These are phyloP conservation scores for Circaetus cinerascens DNA, from an alignment of 2,113 vertebrate genomes.

Conservation along the genomic window DNA sequence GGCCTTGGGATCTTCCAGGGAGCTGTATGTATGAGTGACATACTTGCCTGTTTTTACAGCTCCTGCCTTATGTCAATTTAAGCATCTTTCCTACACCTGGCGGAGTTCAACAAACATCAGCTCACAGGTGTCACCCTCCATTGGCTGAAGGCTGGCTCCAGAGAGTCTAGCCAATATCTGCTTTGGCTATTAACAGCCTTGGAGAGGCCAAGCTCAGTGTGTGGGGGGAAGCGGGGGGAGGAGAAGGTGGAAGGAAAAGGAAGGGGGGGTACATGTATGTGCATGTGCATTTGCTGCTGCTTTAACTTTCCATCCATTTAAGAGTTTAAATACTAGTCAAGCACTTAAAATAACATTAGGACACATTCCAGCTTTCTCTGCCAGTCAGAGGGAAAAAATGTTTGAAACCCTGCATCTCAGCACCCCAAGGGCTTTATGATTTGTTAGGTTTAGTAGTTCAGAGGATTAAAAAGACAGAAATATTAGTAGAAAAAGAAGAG, in stretches of 20 bases:
- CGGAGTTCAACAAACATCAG: conserved; percentile 66
- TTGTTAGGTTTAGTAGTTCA: conserved; percentile 76
- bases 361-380: conserved; percentile 73
- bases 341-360: conserved; percentile 78
- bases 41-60: conserved; percentile 56
- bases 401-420: conserved; percentile 68
- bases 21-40: neutral
- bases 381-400: conserved; percentile 66
- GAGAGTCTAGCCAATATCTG: conserved; percentile 70
- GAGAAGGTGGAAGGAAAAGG: conserved; percentile 7
- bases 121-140: conserved; percentile 66
- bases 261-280: neutral
- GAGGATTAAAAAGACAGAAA: conserved; percentile 78
- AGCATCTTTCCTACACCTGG: conserved; percentile 70
- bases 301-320: conserved; percentile 68
- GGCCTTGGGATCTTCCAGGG: conserved; percentile 25
- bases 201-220: conserved; percentile 30
- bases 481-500: conserved; percentile 68
- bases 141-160: conserved; percentile 69
- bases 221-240: neutral
- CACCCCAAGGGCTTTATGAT: conserved; percentile 74
- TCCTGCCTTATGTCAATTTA: conserved; percentile 41
- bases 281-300: conserved; percentile 37
- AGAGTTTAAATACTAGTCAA: conserved; percentile 73
- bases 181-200: conserved; percentile 44